These are phyloP conservation scores for Luperina nickerlii DNA, from an alignment of 2,888 invertebrate genomes.

Conservation along the genomic window DNA sequence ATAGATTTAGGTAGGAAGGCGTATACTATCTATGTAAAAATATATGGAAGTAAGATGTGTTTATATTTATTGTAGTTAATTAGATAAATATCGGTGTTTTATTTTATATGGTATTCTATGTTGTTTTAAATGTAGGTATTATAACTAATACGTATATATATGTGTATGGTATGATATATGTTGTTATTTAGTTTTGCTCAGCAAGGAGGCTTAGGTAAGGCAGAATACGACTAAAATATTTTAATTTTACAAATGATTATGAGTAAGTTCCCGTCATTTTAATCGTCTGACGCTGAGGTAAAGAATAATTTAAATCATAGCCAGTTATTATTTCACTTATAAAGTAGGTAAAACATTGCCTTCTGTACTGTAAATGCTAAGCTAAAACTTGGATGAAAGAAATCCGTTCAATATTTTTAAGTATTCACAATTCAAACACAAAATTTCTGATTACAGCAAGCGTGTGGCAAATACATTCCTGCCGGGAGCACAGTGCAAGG, in stretches of 20 bases:
- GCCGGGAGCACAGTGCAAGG: slow-evolving; percentile 95
- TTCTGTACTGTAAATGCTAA: neutral
- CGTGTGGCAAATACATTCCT: slow-evolving; percentile 96
- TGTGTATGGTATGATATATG: slow-evolving; percentile 45
- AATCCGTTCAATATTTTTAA: neutral
- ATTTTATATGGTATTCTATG: slow-evolving; percentile 34
- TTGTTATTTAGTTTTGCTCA: slow-evolving; percentile 46
- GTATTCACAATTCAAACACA: slow-evolving; percentile 44
- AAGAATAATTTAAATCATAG: neutral
- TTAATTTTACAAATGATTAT: neutral
- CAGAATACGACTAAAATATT: slow-evolving; percentile 11
- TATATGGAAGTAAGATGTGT: slow-evolving; percentile 32
- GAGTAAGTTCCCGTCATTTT: neutral
- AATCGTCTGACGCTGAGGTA: neutral
- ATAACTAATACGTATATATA: slow-evolving; percentile 29
- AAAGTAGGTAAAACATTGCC: neutral
- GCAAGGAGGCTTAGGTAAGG: slow-evolving; percentile 47
- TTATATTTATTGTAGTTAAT: slow-evolving; percentile 42
- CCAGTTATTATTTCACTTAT: neutral
- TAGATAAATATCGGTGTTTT: slow-evolving; percentile 43
- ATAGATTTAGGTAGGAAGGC: slow-evolving; percentile 72
- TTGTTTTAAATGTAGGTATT: slow-evolving; percentile 47
- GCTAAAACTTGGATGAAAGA: neutral
- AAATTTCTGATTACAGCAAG: slow-evolving; percentile 91
- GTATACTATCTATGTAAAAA: slow-evolving; percentile 51